A percentile compares a stretch with the other conserved stretches of the same genome.
phyloP scores from a whole-genome alignment of 2,113 vertebrate species.

The Suricata suricatta region DNA sequence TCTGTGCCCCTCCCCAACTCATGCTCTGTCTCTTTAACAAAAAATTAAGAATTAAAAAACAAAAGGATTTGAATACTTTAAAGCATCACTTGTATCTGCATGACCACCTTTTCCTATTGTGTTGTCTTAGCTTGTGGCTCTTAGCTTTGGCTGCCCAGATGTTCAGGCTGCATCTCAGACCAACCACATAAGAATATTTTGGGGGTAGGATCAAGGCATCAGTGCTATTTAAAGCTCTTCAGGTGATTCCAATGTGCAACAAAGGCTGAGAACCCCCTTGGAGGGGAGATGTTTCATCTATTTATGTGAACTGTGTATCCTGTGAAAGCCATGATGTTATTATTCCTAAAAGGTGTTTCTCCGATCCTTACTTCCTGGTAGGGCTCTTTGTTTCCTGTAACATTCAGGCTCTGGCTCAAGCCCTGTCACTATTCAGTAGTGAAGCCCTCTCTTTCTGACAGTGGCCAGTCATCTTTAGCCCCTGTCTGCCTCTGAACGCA shows the following conservation, averaged over 20 bases:
- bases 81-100: neutral
- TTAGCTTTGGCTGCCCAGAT: neutral
- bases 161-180: neutral
- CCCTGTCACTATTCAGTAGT: neutral
- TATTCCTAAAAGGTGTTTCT: neutral
- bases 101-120: neutral
- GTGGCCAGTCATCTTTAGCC: neutral
- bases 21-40: too few species aligned
- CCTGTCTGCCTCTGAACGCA: neutral
- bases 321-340: neutral
- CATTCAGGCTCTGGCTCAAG: neutral
- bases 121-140: neutral
- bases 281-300: neutral
- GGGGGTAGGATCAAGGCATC: neutral
- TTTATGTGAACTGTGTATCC: neutral
- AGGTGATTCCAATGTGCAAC: neutral
- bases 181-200: neutral
- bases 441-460: neutral
- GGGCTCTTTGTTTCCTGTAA: neutral
- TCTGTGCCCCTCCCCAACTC: too few species aligned
- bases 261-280: neutral
- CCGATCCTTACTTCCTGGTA: neutral
- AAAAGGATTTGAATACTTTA: neutral
- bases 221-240: slow-evolving; percentile 27
- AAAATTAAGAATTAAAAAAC: neutral